A percentile compares a stretch with the other conserved stretches of the same genome.
phyloP scores from a whole-genome alignment of 2,113 vertebrate genomes.

The Albula glossodonta region DNA sequence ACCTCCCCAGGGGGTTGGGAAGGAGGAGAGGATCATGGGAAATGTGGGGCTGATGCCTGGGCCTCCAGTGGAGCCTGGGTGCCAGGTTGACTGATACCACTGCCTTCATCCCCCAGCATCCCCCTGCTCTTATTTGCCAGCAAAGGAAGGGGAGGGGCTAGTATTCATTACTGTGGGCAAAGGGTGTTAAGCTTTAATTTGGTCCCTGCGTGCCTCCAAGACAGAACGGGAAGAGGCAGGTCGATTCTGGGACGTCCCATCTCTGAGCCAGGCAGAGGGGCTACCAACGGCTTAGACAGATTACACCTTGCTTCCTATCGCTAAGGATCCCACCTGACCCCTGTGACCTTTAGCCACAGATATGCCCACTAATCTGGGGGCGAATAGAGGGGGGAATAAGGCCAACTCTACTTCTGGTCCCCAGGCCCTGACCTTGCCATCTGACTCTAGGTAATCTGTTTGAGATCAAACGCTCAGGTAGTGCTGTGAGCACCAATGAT shows the following conservation, averaged over 20 bases:
- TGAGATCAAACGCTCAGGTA: slow-evolving; percentile 12
- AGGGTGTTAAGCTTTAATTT: slow-evolving; percentile 30
- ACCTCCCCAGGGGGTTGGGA: background rate
- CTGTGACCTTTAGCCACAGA: slow-evolving; percentile 42
- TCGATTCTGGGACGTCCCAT: slow-evolving; percentile 39
- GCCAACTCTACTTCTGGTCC: background rate
- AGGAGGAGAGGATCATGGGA: too few species aligned
- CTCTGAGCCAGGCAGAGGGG: slow-evolving; percentile 45
- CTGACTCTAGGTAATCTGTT: slow-evolving; percentile 17
- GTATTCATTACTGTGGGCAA: slow-evolving; percentile 38
- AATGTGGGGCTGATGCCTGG: too few species aligned
- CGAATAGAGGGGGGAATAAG: slow-evolving; percentile 14
- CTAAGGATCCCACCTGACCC: slow-evolving; percentile 55
- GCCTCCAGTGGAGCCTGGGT: slow-evolving; percentile 1
- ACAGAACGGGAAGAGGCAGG: slow-evolving; percentile 31
- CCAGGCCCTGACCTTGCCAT: background rate
- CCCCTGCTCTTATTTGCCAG: slow-evolving; percentile 48
- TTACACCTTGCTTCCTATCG: slow-evolving; percentile 61
- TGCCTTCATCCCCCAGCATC: slow-evolving; percentile 21
- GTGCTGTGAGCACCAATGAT: background rate
- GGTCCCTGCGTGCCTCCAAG: slow-evolving; percentile 12
- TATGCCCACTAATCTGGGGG: slow-evolving; percentile 54
- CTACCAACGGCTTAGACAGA: slow-evolving; percentile 70
- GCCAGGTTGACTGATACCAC: slow-evolving; percentile 16
- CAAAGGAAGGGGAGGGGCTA: slow-evolving; percentile 12